Conservation (phyloP, 2,888 invertebrate species). For the Dasysyrphus tricinctus region DNA sequence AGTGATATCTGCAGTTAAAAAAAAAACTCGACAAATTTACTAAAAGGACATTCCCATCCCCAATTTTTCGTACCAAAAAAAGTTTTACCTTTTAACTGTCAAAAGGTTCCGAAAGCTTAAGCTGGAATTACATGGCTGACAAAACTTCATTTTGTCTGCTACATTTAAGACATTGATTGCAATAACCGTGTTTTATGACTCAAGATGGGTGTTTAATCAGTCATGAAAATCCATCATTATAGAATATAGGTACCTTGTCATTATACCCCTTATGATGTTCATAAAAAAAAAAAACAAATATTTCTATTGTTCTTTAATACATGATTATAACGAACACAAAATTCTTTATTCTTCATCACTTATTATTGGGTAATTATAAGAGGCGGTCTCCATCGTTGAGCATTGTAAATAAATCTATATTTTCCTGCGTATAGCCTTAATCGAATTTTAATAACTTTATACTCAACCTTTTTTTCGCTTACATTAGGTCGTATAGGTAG, state of each 20-base stretch:
- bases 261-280: background rate
- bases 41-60: too few species aligned
- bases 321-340: background rate
- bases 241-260: background rate
- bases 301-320: too few species aligned
- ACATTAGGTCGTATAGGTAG: background rate
- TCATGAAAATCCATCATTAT: background rate
- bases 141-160: too few species aligned
- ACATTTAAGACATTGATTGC: too few species aligned
- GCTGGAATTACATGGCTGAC: too few species aligned
- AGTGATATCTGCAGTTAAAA: too few species aligned
- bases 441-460: slow-evolving; percentile 74
- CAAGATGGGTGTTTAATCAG: too few species aligned
- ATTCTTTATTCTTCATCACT: slow-evolving; percentile 26
- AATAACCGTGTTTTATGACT: too few species aligned
- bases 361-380: slow-evolving; percentile 62
- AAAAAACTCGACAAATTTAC: too few species aligned
- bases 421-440: slow-evolving; percentile 40
- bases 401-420: slow-evolving; percentile 63
- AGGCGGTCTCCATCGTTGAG: slow-evolving; percentile 31
- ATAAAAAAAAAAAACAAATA: background rate
- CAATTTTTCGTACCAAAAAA: too few species aligned
- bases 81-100: too few species aligned
- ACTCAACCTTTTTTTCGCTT: background rate
- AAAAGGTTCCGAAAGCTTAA: too few species aligned